Percentiles rank a stretch among this genome's conserved stretches.
Conservation (phyloP, 2,797 vertebrate genomes). For the Chelonia mydas region DNA sequence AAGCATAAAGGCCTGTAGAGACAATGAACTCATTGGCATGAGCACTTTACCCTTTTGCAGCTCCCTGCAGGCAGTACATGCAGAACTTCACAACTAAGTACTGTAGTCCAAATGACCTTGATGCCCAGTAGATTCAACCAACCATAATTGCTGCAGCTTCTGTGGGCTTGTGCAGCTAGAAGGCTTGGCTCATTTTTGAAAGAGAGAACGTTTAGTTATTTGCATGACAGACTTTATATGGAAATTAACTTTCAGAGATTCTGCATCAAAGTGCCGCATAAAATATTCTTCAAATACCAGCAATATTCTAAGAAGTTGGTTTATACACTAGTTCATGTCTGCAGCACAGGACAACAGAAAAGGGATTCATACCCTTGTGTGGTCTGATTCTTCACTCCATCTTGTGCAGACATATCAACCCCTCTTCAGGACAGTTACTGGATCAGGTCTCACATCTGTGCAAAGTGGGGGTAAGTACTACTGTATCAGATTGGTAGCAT, state of each 20-base stretch:
- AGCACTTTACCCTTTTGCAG: neutral
- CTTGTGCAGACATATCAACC: neutral
- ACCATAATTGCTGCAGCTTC: neutral
- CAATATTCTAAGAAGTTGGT: neutral
- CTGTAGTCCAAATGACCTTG: neutral
- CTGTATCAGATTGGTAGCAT: neutral
- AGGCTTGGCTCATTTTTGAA: constrained; percentile 46
- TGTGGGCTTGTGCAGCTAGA: constrained; percentile 22
- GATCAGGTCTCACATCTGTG: neutral
- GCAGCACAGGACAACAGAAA: neutral
- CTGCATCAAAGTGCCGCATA: neutral
- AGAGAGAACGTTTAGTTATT: constrained; percentile 32
- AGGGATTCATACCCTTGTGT: neutral
- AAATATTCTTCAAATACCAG: neutral
- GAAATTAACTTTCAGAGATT: constrained; percentile 52
- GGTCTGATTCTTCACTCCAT: neutral
- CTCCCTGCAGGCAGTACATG: neutral
- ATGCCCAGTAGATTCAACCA: neutral
- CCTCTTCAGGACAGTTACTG: rapidly evolving
- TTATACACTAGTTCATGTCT: neutral
- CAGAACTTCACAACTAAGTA: constrained; percentile 1
- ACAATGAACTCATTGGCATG: neutral
- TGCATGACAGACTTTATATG: constrained; percentile 38
- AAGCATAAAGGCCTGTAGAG: neutral
- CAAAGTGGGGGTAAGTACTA: neutral